Percentiles rank a stretch among this genome's conserved stretches.
These are phyloP conservation scores for Tringa solitaria DNA, from an alignment of 2,113 vertebrate species.

Conservation along the genomic window DNA sequence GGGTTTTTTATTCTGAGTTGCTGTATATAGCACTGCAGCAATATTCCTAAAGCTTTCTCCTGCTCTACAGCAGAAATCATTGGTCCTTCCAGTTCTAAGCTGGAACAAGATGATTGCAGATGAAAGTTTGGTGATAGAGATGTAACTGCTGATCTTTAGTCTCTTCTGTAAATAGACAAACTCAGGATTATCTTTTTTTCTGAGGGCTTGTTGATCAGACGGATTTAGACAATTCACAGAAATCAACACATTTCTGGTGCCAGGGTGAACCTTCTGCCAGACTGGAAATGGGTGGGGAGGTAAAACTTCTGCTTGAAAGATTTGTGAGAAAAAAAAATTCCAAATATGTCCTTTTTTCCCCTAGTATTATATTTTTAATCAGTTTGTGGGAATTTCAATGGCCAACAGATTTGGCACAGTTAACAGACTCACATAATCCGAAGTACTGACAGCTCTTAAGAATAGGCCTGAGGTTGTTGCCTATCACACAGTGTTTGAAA, in stretches of 20 bases:
- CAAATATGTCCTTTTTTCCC: neutral
- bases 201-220: neutral
- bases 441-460: neutral
- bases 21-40: neutral
- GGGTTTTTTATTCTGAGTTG: neutral
- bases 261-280: neutral
- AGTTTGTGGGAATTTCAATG: neutral
- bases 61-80: neutral
- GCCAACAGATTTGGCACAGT: neutral
- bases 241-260: neutral
- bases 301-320: neutral
- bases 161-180: neutral
- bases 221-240: neutral
- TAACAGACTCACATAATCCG: neutral
- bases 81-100: neutral
- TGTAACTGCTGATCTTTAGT: neutral
- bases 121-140: neutral
- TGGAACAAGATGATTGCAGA: neutral
- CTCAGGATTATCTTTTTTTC: neutral
- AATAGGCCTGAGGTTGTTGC: neutral
- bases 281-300: neutral
- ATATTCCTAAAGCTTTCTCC: neutral
- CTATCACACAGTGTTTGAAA: neutral
- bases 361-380: neutral
- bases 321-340: neutral